Conservation (phyloP, 30 jellyfish, hydroid and myxozoan genomes). For the Pseudorhiza aurosa region DNA sequence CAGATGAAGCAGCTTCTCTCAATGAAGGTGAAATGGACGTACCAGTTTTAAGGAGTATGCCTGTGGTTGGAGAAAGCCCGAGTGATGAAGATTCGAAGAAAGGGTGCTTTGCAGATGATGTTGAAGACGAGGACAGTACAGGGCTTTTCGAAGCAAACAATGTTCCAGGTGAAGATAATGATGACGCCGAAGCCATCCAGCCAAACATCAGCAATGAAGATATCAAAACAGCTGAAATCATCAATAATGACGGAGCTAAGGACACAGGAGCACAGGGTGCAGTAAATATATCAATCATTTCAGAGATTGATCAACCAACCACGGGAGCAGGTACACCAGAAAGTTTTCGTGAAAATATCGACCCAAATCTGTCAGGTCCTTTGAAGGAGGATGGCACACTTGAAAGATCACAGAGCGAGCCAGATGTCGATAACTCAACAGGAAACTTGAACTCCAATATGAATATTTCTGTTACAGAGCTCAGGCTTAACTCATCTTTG, state of each 20-base stretch:
- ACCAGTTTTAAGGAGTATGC: too few species aligned
- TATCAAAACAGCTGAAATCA: background rate
- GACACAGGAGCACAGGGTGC: background rate
- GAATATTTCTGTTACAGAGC: slow-evolving; percentile 9
- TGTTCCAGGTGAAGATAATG: background rate
- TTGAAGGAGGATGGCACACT: background rate
- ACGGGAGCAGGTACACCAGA: background rate
- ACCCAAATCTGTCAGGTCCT: background rate
- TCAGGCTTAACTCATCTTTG: background rate
- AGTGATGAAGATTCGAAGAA: background rate
- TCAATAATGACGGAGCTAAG: too few species aligned
- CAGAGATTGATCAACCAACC: background rate
- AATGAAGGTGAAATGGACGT: too few species aligned
- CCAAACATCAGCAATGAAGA: slow-evolving; percentile 1
- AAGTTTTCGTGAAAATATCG: background rate
- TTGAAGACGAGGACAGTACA: background rate
- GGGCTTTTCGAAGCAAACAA: background rate
- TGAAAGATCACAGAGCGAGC: background rate
- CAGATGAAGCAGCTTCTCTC: too few species aligned
- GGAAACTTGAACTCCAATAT: background rate
- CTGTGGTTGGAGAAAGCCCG: background rate
- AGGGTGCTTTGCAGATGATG: background rate
- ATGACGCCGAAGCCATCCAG: background rate
- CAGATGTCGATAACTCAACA: background rate
- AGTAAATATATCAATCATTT: background rate